A percentile compares a stretch with the other conserved stretches of the same genome.
These are phyloP conservation scores for Dioctria linearis DNA, from an alignment of 2,888 invertebrate genomes.

Conservation along the genomic window DNA sequence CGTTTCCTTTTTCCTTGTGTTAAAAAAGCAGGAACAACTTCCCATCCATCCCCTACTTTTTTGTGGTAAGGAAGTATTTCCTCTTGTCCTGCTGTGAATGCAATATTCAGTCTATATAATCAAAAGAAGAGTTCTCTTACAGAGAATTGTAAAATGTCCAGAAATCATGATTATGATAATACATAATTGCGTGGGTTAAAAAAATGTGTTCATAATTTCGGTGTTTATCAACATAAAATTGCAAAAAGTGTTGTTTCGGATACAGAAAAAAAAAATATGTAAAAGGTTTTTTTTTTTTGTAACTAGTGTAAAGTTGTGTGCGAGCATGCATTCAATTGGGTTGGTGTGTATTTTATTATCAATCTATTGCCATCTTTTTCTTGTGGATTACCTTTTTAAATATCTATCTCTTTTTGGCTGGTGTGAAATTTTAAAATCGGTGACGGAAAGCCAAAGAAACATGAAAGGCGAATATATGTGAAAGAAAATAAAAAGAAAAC, in stretches of 20 bases:
- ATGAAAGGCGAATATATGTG: constrained; percentile 23
- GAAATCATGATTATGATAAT: no score
- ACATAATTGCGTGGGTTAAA: background rate
- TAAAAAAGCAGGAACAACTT: no score
- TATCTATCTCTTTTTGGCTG: background rate
- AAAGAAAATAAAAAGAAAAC: background rate
- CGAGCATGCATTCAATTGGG: background rate
- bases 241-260: constrained; percentile 10
- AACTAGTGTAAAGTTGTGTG: constrained; percentile 10
- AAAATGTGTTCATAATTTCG: background rate
- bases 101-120: no score
- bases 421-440: background rate
- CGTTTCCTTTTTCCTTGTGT: no score
- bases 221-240: constrained; percentile 48
- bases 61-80: no score
- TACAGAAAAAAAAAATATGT: constrained; percentile 34
- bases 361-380: background rate
- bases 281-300: background rate
- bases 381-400: background rate
- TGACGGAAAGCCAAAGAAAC: constrained; percentile 24
- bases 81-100: no score
- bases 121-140: no score
- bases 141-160: no score
- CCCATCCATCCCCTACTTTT: no score
- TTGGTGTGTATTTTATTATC: constrained; percentile 9